Evolutionary conservation across 1,140 invertebrate species (phyloP), one percentile per base, ranked within the genome.

Genomic region (Drosophila azteca): DNA sequence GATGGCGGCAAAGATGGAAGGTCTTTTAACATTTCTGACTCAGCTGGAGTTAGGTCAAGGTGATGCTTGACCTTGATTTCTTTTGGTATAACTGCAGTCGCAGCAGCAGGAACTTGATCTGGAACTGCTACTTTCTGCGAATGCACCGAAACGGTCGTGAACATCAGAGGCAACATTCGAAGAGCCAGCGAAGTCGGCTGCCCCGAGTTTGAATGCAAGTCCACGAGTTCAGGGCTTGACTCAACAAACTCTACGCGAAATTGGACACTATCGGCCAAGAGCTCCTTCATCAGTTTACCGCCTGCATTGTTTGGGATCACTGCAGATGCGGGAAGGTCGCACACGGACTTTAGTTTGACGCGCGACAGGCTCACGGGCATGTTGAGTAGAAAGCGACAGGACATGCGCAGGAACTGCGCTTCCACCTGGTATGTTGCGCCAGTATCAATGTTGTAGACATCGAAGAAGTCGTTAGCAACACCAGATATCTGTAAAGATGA

Each of bases 311-410:
- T 71, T 9, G 26, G 1, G 2, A 55, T 70, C 29, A 88, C 62
- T 6, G 49, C 63, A n/a, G 9, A 13, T 2, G 58, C 20, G 1
- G 83, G 79, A 31, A 87, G 54, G 6, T 53, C 70, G 13, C 50
- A 53, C 1, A 88, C 26, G 6, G 44, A 69, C 8, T 54, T 65
- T 4, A 87, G 46, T 26, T 72, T 66, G 1, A 63, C 54, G 3
- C 69, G 62, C 26, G 49, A 43, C 9, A 52, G 55, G 20, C 57
- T 54, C 0, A 87, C 60, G 0, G 82, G 82, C 29, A 87, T 11
- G 20, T 66, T 60, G 2, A 76, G 70, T 1, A 87, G 11, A n/a
- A 87, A 88, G 1, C 31, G 60, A 13, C 82, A 87, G 1, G 82
- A 17, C 41, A 15, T 76, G n/a, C 79, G 83, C 9, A 87, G 6